Percentiles rank a stretch among this genome's conserved stretches.
Evolutionary conservation across 2,113 vertebrate genomes (phyloP).

Genomic region (Pachyramphus minor): DNA sequence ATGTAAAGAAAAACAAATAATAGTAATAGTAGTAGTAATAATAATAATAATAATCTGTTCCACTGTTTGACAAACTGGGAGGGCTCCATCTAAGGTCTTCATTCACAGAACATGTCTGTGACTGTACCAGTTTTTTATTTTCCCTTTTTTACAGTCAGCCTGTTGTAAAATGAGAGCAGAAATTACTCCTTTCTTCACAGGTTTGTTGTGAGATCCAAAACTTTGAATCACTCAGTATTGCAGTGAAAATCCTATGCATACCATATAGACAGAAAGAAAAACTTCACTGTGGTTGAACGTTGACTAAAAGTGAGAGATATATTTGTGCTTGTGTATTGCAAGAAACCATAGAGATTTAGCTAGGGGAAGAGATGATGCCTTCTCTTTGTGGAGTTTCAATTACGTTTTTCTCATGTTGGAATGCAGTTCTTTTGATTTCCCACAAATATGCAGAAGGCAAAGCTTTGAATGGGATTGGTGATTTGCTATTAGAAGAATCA

Average conservation of each 20-base stretch:
- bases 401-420: background rate
- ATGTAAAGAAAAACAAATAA: background rate
- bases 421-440: background rate
- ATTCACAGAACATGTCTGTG: background rate
- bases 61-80: background rate
- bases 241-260: background rate
- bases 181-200: background rate
- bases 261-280: background rate
- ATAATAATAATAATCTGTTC: no score
- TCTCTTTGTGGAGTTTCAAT: background rate
- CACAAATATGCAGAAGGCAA: background rate
- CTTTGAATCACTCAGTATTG: background rate
- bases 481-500: background rate
- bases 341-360: background rate
- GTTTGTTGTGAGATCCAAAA: background rate
- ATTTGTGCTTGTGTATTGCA: background rate
- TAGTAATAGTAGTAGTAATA: background rate
- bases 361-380: background rate
- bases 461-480: background rate
- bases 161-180: background rate
- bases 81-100: background rate
- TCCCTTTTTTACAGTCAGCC: background rate
- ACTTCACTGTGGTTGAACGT: background rate
- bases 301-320: background rate
- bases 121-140: background rate